phyloP scores from a whole-genome alignment of 1,140 invertebrate species.

The Ylistrum balloti region DNA sequence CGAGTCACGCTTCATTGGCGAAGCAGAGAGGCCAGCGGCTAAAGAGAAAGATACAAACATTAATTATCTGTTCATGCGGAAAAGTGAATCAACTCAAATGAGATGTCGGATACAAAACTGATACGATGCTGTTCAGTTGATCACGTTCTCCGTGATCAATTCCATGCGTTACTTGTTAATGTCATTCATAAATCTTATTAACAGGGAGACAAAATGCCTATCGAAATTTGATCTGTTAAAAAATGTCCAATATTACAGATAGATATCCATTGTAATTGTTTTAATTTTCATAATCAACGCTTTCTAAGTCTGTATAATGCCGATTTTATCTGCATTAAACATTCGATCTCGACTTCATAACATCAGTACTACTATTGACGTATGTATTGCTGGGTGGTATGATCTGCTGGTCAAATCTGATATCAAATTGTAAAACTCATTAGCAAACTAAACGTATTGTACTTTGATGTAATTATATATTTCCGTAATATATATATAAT shows the following conservation, averaged over 20 bases:
- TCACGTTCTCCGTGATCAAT: neutral
- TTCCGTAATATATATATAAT: too few relatives aligned
- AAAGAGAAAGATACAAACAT: neutral
- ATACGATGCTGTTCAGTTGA: neutral
- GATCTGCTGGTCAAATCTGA: too few relatives aligned
- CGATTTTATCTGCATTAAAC: neutral
- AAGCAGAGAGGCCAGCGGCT: neutral
- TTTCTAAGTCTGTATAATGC: neutral
- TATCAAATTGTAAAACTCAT: too few relatives aligned
- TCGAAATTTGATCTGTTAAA: constrained; percentile 4
- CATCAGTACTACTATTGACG: too few relatives aligned
- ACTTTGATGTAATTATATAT: too few relatives aligned
- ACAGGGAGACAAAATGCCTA: neutral
- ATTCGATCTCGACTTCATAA: too few relatives aligned
- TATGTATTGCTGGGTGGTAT: too few relatives aligned
- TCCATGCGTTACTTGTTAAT: neutral
- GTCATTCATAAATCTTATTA: neutral
- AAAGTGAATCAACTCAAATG: constrained; percentile 40
- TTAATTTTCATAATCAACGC: neutral
- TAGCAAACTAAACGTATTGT: too few relatives aligned
- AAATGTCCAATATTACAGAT: neutral
- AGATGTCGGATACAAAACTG: neutral
- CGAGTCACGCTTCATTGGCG: neutral
- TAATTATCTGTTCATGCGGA: neutral
- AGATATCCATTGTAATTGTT: constrained; percentile 5